These are phyloP conservation scores for Tanypteryx hageni DNA, from an alignment of 2,888 invertebrate genomes.

Conservation along the genomic window DNA sequence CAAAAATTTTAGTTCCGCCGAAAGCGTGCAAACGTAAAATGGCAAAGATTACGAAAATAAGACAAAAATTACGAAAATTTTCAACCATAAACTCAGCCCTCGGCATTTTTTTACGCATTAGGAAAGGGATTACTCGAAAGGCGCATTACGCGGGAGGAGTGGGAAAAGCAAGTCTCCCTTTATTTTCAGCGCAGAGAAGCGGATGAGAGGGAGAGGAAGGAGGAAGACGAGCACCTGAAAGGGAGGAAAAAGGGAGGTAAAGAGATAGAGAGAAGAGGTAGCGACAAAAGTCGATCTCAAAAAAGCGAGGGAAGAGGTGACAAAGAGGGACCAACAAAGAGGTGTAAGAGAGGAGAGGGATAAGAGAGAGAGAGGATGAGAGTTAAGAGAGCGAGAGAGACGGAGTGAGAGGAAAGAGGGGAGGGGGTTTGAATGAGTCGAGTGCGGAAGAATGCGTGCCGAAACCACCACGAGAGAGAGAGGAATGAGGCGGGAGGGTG, in stretches of 20 bases:
- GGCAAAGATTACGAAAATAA: no score
- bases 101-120: no score
- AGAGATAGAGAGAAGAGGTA: constrained; percentile 63
- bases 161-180: constrained; percentile 72
- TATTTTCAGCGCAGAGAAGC: constrained; percentile 14
- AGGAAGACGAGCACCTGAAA: constrained; percentile 62
- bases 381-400: neutral
- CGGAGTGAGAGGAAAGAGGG: neutral
- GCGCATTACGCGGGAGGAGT: constrained; percentile 72
- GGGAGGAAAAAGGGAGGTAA: constrained; percentile 65
- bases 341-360: constrained; percentile 71
- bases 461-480: constrained; percentile 47
- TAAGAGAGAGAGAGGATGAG: neutral
- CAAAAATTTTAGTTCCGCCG: no score
- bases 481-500: neutral
- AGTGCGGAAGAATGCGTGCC: constrained; percentile 52
- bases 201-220: constrained; percentile 39
- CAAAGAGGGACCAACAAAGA: constrained; percentile 71
- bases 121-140: constrained; percentile 66
- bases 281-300: constrained; percentile 66
- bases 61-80: no score
- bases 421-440: neutral
- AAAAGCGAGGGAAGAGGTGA: constrained; percentile 68
- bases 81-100: no score
- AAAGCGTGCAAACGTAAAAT: no score